Percentiles rank a stretch among this genome's conserved stretches.
Conservation (phyloP, 2,113 vertebrate species). For the Syrrhaptes paradoxus region DNA sequence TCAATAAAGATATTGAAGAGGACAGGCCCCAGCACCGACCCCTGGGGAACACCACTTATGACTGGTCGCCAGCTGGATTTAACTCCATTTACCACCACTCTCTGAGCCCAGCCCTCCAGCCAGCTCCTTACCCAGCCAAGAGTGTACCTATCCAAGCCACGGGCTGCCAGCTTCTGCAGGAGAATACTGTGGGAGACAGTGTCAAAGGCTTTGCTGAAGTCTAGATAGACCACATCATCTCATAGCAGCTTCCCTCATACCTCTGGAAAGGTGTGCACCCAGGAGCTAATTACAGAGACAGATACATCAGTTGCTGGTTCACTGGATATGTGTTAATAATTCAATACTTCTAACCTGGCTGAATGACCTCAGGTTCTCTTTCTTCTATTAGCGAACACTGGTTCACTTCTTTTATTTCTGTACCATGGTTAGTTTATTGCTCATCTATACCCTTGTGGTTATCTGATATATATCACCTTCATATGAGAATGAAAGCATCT, state of each 20-base stretch:
- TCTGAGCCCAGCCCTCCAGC: no score
- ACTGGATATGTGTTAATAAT: slow-evolving; percentile 27
- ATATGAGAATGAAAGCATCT: not conserved
- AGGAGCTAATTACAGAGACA: slow-evolving; percentile 1
- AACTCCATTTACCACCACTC: no score
- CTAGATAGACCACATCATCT: no score
- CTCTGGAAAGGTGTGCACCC: not conserved
- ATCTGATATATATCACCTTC: slow-evolving; percentile 1
- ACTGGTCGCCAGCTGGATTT: no score
- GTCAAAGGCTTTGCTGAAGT: no score
- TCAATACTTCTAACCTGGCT: slow-evolving; percentile 5
- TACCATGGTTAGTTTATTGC: not conserved
- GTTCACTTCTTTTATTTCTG: slow-evolving; percentile 6
- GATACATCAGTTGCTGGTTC: not conserved
- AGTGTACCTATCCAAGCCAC: no score
- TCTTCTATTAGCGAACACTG: not conserved
- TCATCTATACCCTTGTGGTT: not conserved
- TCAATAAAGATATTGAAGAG: no score
- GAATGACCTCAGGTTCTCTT: slow-evolving; percentile 43
- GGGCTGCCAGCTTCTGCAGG: no score
- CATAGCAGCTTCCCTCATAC: not conserved
- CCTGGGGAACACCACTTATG: no score
- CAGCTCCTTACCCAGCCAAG: no score
- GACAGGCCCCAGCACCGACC: no score
- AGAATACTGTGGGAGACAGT: no score